A percentile compares a stretch with the other conserved stretches of the same genome.
These are phyloP conservation scores for Pinna nobilis DNA, from an alignment of 1,140 invertebrate species.

Conservation along the genomic window DNA sequence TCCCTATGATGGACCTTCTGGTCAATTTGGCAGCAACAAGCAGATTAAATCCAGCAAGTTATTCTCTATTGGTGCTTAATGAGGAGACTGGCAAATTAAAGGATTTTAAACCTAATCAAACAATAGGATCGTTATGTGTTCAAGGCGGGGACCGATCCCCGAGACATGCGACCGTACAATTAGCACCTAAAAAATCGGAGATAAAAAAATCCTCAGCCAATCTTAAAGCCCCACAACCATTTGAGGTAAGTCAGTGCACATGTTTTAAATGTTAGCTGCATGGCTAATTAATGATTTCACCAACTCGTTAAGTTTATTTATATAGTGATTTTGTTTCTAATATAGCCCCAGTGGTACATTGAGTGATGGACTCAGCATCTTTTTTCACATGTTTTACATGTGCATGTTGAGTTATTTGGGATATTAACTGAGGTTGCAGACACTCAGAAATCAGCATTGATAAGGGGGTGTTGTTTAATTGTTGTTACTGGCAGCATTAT, in stretches of 20 bases:
- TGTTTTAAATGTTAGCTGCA: too few species aligned
- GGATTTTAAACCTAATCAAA: conserved; percentile 86
- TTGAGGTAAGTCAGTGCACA: conserved; percentile 80
- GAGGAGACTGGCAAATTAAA: conserved; percentile 78
- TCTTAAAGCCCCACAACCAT: conserved; percentile 78
- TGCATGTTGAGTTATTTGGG: too few species aligned
- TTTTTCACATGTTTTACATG: too few species aligned
- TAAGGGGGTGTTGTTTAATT: too few species aligned
- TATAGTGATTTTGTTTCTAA: too few species aligned
- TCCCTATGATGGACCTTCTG: conserved; percentile 89
- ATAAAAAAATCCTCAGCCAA: conserved; percentile 64
- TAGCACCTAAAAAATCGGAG: conserved; percentile 78
- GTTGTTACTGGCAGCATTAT: too few species aligned
- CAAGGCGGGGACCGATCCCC: conserved; percentile 72
- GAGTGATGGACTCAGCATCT: too few species aligned
- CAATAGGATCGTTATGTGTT: conserved; percentile 79
- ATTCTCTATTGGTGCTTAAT: conserved; percentile 81
- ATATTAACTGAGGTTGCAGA: too few species aligned
- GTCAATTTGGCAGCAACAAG: conserved; percentile 85
- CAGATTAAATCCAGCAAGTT: conserved; percentile 83
- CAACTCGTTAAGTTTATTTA: too few species aligned
- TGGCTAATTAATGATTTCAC: too few species aligned
- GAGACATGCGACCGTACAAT: conserved; percentile 74
- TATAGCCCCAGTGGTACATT: too few species aligned
- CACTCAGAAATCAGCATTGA: too few species aligned